Base-by-base conservation (phyloP, 2,113 vertebrate species). In the Melanostigma gelatinosum region DNA sequence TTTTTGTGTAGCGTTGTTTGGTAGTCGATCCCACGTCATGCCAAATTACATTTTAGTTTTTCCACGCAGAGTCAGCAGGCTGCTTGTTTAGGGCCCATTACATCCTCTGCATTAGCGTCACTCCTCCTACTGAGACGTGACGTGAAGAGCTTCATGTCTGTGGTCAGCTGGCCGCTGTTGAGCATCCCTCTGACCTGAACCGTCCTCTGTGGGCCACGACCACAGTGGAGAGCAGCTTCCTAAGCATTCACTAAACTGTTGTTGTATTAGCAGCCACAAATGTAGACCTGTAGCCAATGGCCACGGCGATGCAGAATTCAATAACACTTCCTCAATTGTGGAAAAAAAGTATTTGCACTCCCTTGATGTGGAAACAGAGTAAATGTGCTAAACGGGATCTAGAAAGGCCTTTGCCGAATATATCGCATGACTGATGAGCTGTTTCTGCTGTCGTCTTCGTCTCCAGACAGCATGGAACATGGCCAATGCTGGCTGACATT, bases 11-110 rank as follows among this genome's bases (percentile, higher is more conserved):
- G 38, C 40, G 76, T 61, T 68, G 27, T 75, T 82, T 44, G 38
- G 40, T 32, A 62, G 72, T 68, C 0, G 4, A 66, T 29, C 29
- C 52, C 70, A 1, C 9, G 44, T 75, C 73, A 40, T 29, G 58
- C 48, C 68, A 57, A 69, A 77, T 73, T 64, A 4, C 73, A 34
- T 70, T 72, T 66, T 67, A 38, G 48, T 58, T 69, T 77, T 75
- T 72, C 29, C 74, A 10, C 36, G 72, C 18, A 66, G 67, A 69
- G 42, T 83, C 77, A 66, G 73, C 79, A 83, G 79, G 73, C 73
- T 36, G 34, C 69, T 82, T 65, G 61, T 90, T 82, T 44, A 18
- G 69, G 10, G n/a, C 38, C 72, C 72, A 82, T 84, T 84, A 75
- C 52, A 71, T 24, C 34, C 15, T 4, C 58, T 65, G 22, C 57